phyloP scores from a whole-genome alignment of 2,888 invertebrate genomes.

The Ashinkailepas kermadecensis region DNA sequence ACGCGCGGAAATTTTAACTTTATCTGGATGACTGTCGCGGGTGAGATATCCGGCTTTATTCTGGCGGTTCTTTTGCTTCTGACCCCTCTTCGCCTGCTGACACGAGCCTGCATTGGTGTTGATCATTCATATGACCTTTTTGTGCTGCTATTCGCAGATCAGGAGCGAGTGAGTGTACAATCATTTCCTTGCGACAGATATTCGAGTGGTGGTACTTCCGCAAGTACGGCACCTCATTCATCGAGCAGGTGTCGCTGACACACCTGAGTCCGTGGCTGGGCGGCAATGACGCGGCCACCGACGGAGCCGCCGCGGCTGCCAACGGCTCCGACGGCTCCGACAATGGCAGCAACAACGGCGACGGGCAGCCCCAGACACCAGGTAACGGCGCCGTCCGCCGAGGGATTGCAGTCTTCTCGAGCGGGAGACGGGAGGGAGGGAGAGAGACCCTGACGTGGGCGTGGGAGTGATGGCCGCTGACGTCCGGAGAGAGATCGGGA shows the following conservation, averaged over 20 bases:
- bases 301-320: conserved; percentile 41
- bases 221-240: conserved; percentile 95
- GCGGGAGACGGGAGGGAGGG: no score
- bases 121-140: not conserved
- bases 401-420: no score
- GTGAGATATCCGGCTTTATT: not conserved
- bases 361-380: conserved; percentile 34
- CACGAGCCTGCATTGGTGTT: not conserved
- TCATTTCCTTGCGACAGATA: conserved; percentile 44
- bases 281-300: conserved; percentile 53
- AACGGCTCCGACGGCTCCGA: conserved; percentile 35
- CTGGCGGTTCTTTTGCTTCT: not conserved
- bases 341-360: conserved; percentile 33
- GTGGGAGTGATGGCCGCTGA: no score
- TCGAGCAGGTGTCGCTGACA: conserved; percentile 90
- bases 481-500: no score
- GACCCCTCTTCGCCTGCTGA: not conserved
- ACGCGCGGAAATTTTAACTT: not conserved
- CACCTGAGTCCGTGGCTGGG: conserved; percentile 91
- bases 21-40: not conserved
- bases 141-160: not conserved
- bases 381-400: conserved; percentile 27
- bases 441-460: no score
- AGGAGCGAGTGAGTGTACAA: not conserved
- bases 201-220: conserved; percentile 99